Conservation (phyloP, 2,797 vertebrate genomes). For the Crenichthys baileyi region DNA sequence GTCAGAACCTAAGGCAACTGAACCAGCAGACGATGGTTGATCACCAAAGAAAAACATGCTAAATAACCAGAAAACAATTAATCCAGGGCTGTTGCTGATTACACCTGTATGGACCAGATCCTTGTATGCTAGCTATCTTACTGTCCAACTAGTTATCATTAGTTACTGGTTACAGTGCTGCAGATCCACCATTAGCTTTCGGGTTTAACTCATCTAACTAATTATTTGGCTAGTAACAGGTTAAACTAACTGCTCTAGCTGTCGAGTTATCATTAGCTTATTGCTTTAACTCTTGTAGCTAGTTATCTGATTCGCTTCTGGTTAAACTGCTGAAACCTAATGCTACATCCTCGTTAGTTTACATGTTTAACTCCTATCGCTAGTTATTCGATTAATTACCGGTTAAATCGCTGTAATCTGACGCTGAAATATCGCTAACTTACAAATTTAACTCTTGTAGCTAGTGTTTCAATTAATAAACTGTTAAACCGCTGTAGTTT, state of each 20-base stretch:
- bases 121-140: too few species aligned
- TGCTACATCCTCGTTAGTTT: not conserved
- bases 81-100: too few species aligned
- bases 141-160: too few species aligned
- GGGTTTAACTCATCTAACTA: not conserved
- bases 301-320: not conserved
- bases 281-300: too few species aligned
- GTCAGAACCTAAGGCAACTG: too few species aligned
- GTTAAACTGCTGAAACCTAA: not conserved
- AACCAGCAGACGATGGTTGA: too few species aligned
- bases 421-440: not conserved
- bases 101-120: too few species aligned
- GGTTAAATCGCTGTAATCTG: not conserved
- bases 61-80: too few species aligned
- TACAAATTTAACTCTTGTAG: not conserved
- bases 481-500: not conserved
- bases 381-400: not conserved
- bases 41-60: too few species aligned
- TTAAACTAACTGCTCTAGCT: not conserved
- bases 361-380: not conserved
- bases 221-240: not conserved
- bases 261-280: not conserved
- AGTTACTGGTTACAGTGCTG: not conserved
- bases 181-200: not conserved
- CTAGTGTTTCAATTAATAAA: not conserved